Conservation (phyloP, 2,888 invertebrate genomes). For the Ctena decussata region DNA sequence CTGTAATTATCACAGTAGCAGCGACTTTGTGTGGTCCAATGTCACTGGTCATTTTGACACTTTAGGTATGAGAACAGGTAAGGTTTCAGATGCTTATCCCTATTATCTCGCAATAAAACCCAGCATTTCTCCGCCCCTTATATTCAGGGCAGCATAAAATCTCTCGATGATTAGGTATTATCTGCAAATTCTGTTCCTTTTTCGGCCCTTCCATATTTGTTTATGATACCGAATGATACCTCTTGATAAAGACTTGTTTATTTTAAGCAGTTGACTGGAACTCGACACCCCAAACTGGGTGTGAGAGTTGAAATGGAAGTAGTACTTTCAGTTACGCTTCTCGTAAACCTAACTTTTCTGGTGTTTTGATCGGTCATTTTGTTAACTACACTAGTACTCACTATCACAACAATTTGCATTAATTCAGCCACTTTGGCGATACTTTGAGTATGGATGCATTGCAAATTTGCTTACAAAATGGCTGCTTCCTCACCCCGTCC, state of each 20-base stretch:
- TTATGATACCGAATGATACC: neutral
- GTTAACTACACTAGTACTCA: too few relatives aligned
- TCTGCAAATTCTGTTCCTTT: neutral
- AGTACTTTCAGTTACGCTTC: too few relatives aligned
- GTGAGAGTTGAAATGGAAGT: neutral
- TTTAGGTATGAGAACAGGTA: neutral
- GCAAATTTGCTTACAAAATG: too few relatives aligned
- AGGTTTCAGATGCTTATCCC: neutral
- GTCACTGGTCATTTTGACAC: slow-evolving; percentile 1
- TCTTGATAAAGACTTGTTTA: neutral
- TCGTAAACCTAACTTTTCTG: too few relatives aligned
- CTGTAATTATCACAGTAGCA: neutral
- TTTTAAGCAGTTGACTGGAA: neutral
- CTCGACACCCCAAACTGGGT: neutral
- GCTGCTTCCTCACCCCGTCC: too few relatives aligned
- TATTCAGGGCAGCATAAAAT: neutral
- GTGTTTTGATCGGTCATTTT: too few relatives aligned
- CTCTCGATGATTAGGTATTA: neutral
- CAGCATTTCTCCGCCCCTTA: neutral
- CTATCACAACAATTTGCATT: too few relatives aligned
- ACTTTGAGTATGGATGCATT: too few relatives aligned
- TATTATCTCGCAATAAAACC: neutral
- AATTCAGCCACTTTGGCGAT: too few relatives aligned
- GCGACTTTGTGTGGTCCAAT: neutral
- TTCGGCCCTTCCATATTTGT: slow-evolving; percentile 3